These are phyloP conservation scores for Drosophila simulans DNA, from an alignment of 1,140 invertebrate species.

Conservation along the genomic window DNA sequence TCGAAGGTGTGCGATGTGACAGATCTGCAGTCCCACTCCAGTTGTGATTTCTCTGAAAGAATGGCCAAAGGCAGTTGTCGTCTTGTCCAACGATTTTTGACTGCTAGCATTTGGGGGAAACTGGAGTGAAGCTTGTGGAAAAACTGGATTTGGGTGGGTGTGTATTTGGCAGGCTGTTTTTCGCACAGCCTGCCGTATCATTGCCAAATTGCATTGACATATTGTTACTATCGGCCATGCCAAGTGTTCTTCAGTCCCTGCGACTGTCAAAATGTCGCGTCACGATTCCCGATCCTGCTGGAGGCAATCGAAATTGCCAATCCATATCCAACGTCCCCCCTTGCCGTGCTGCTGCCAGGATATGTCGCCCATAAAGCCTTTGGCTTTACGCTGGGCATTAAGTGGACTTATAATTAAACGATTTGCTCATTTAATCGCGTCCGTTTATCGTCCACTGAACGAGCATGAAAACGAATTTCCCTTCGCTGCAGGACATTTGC, in stretches of 20 bases:
- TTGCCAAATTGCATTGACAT: constrained; percentile 78
- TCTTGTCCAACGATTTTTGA: constrained; percentile 64
- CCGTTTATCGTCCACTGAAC: constrained; percentile 60
- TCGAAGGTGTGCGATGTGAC: constrained; percentile 49
- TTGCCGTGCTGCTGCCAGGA: constrained; percentile 1
- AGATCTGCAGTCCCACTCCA: constrained; percentile 2
- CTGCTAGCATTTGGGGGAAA: constrained; percentile 35
- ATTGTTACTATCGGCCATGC: constrained; percentile 72
- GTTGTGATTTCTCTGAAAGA: constrained; percentile 37
- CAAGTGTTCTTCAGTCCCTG: constrained; percentile 32
- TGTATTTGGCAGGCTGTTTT: constrained; percentile 1
- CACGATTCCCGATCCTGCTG: constrained; percentile 36
- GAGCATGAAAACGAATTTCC: constrained; percentile 42
- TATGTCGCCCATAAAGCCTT: constrained; percentile 56
- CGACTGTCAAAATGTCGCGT: constrained; percentile 74
- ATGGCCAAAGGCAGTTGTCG: constrained; percentile 42
- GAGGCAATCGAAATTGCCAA: constrained; percentile 55
- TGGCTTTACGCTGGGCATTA: constrained; percentile 68
- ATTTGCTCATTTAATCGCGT: constrained; percentile 77
- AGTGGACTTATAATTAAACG: constrained; percentile 82
- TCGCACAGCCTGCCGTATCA: constrained; percentile 34
- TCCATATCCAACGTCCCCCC: constrained; percentile 6
- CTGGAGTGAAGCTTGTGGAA: not conserved
- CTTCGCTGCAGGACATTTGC: constrained; percentile 39
- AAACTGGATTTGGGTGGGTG: not conserved